Conservation (phyloP, 1,140 invertebrate genomes). For the Dolichoris vasculosae region DNA sequence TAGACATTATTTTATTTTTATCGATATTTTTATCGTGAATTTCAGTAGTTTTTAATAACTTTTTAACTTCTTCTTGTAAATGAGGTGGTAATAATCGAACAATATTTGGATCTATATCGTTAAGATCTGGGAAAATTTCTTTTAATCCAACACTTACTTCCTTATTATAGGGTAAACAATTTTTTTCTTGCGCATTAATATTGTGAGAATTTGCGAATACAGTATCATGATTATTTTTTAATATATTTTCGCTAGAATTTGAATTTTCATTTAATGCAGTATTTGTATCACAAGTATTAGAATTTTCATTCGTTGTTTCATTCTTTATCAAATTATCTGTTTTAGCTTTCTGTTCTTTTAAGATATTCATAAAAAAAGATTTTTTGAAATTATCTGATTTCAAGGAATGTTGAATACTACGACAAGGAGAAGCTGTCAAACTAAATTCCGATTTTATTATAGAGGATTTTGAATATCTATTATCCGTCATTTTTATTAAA, state of each 20-base stretch:
- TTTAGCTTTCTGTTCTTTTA: conserved; percentile 55
- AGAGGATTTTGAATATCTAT: neutral
- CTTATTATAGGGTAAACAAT: neutral
- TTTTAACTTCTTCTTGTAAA: conserved; percentile 67
- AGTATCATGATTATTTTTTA: neutral
- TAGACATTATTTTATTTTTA: conserved; percentile 50
- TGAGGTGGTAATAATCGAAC: conserved; percentile 67
- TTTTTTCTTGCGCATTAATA: neutral
- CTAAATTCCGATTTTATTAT: neutral
- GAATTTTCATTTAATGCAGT: neutral
- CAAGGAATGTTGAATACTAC: conserved; percentile 53
- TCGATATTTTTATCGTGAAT: conserved; percentile 34
- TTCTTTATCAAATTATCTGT: neutral
- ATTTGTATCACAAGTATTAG: neutral
- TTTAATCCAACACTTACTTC: conserved; percentile 58
- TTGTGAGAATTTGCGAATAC: neutral
- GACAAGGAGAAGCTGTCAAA: conserved; percentile 44
- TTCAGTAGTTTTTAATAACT: conserved; percentile 61
- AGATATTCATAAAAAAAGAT: conserved; percentile 68
- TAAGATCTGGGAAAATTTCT: conserved; percentile 75
- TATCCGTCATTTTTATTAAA: neutral
- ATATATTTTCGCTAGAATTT: neutral
- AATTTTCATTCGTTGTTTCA: neutral
- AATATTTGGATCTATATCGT: conserved; percentile 69
- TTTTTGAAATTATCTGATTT: conserved; percentile 62